These are phyloP conservation scores for Boloria euphrosyne DNA, from an alignment of 2,888 invertebrate species.

Conservation along the genomic window DNA sequence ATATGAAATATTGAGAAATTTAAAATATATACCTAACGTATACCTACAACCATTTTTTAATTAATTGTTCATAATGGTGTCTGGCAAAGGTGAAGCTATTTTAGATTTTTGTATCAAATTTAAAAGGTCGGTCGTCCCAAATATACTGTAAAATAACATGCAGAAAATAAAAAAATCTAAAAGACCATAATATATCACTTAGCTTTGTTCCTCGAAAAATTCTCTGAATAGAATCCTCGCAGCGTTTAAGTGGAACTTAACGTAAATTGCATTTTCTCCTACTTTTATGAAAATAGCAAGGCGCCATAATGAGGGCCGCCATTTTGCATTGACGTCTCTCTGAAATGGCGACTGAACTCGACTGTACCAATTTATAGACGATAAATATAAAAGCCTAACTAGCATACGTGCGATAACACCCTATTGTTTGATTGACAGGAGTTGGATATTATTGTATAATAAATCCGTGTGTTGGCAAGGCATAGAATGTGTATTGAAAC, in stretches of 20 bases:
- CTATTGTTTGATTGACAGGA: constrained; percentile 29
- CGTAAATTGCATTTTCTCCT: constrained; percentile 35
- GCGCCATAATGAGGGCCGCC: constrained; percentile 30
- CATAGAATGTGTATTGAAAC: constrained; percentile 21
- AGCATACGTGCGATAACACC: constrained; percentile 35
- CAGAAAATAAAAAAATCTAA: neutral
- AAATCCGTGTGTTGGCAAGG: constrained; percentile 11
- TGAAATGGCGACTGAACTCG: constrained; percentile 33
- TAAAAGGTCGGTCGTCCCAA: too few relatives aligned
- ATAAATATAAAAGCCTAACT: constrained; percentile 47
- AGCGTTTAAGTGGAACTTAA: constrained; percentile 32
- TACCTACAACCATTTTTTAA: too few relatives aligned
- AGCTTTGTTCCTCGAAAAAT: constrained; percentile 14
- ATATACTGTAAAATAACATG: too few relatives aligned
- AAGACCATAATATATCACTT: constrained; percentile 14
- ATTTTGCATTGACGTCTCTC: constrained; percentile 30
- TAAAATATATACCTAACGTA: too few relatives aligned
- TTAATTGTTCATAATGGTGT: too few relatives aligned
- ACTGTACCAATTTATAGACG: constrained; percentile 50
- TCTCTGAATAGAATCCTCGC: constrained; percentile 30
- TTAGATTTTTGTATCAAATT: too few relatives aligned
- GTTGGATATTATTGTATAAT: constrained; percentile 22
- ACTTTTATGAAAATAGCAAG: constrained; percentile 31
- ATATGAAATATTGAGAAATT: too few relatives aligned
- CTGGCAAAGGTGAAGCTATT: too few relatives aligned